Percentiles rank a stretch among this genome's conserved stretches.
These are phyloP conservation scores for Coregonus clupeaformis DNA, from an alignment of 2,113 vertebrate genomes.

Conservation along the genomic window DNA sequence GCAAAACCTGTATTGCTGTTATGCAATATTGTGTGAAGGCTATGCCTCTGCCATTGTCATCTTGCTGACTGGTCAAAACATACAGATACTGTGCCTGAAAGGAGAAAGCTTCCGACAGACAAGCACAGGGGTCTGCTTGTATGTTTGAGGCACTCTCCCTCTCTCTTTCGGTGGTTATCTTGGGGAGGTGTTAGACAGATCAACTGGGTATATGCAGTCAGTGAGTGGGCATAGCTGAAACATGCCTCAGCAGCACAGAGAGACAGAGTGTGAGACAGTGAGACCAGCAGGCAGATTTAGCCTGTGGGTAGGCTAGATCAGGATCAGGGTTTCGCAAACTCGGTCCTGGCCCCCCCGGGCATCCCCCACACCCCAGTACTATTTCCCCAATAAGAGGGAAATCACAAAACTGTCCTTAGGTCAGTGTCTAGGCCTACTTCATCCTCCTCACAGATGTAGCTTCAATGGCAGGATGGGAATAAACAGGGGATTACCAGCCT, in stretches of 20 bases:
- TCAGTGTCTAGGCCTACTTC: too few relatives aligned
- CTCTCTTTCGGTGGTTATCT: background rate
- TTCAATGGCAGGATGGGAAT: slow-evolving; percentile 14
- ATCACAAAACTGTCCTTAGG: too few relatives aligned
- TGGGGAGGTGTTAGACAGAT: slow-evolving; percentile 5
- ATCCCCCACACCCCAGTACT: too few relatives aligned
- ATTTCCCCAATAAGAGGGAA: too few relatives aligned
- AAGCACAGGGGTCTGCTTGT: background rate
- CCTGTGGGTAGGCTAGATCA: background rate
- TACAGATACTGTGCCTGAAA: background rate
- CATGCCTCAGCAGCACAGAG: slow-evolving; percentile 28
- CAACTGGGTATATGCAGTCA: slow-evolving; percentile 18
- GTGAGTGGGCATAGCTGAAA: slow-evolving; percentile 24
- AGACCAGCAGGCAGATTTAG: slow-evolving; percentile 36
- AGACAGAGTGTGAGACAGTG: slow-evolving; percentile 11
- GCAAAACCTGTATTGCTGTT: too few relatives aligned
- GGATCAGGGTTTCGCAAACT: too few relatives aligned
- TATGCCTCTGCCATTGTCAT: too few relatives aligned
- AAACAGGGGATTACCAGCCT: slow-evolving; percentile 27
- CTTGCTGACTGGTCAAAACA: too few relatives aligned
- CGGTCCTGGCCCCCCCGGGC: too few relatives aligned
- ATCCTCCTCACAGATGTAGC: too few relatives aligned
- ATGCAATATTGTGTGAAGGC: too few relatives aligned
- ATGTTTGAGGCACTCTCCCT: background rate
- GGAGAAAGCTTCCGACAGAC: too few relatives aligned